Evolutionary conservation across 2,113 vertebrate species (phyloP).

Genomic region (Crypturellus undulatus): DNA sequence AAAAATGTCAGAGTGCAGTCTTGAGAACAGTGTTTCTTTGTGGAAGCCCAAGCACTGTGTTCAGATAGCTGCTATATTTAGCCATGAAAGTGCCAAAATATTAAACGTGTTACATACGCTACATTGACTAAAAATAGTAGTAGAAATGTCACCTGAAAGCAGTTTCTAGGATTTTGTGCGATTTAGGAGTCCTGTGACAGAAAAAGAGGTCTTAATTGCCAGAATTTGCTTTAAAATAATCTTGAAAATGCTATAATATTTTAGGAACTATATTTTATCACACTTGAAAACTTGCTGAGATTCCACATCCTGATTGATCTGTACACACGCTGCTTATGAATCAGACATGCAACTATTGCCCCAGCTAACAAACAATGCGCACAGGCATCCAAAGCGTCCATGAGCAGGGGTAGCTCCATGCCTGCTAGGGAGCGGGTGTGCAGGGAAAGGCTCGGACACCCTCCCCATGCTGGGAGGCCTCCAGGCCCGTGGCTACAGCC

Average conservation of each 20-base stretch:
- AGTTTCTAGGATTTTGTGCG: slow-evolving; percentile 64
- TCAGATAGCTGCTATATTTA: slow-evolving; percentile 22
- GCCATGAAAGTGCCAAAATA: slow-evolving; percentile 26
- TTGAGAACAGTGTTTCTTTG: slow-evolving; percentile 23
- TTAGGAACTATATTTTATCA: slow-evolving; percentile 36
- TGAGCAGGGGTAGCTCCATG: slow-evolving; percentile 17
- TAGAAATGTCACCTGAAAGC: slow-evolving; percentile 69
- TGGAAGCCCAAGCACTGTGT: slow-evolving; percentile 61
- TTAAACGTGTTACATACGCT: slow-evolving; percentile 34
- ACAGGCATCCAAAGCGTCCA: neutral
- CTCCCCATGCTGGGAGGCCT: neutral
- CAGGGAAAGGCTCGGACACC: neutral
- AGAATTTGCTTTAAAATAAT: slow-evolving; percentile 57
- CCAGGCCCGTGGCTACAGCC: neutral
- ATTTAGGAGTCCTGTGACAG: slow-evolving; percentile 70
- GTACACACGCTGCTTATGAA: slow-evolving; percentile 21
- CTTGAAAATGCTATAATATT: slow-evolving; percentile 60
- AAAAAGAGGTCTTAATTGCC: slow-evolving; percentile 71
- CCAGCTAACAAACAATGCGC: neutral
- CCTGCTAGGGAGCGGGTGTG: neutral
- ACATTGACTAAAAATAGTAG: slow-evolving; percentile 62
- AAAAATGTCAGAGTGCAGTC: neutral
- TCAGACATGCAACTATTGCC: slow-evolving; percentile 12
- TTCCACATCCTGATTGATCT: slow-evolving; percentile 26
- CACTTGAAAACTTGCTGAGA: slow-evolving; percentile 47